Conservation (phyloP, 2,113 vertebrate genomes). For the Centropus unirufus region DNA sequence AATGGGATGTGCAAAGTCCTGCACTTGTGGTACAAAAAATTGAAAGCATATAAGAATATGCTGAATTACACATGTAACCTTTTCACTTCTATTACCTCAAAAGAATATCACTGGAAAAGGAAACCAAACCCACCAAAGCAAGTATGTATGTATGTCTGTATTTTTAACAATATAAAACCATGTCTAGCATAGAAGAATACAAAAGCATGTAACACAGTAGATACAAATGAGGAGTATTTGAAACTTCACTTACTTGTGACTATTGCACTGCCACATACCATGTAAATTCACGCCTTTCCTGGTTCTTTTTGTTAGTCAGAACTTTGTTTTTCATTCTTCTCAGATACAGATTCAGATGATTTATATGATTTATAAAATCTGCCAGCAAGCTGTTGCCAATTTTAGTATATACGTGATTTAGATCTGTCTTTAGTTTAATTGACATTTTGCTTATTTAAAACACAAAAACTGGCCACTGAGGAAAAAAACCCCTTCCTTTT, state of each 20-base stretch:
- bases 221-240: background rate
- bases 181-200: background rate
- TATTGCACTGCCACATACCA: background rate
- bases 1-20: background rate
- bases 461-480: background rate
- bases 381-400: background rate
- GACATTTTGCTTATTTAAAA: slow-evolving; percentile 36
- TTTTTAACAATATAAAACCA: background rate
- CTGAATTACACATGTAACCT: background rate
- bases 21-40: background rate
- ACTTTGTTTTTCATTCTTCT: background rate
- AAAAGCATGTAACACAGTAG: background rate
- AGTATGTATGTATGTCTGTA: background rate
- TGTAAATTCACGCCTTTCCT: background rate
- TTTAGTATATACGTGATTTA: background rate
- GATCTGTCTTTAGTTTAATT: slow-evolving; percentile 3
- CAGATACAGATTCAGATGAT: background rate
- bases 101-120: background rate
- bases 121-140: background rate
- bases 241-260: background rate
- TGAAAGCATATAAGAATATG: background rate
- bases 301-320: background rate
- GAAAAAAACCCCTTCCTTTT: background rate
- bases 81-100: background rate
- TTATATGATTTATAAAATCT: background rate